Evolutionary conservation across 2,113 vertebrate genomes (phyloP).

Genomic region (Monopterus albus): DNA sequence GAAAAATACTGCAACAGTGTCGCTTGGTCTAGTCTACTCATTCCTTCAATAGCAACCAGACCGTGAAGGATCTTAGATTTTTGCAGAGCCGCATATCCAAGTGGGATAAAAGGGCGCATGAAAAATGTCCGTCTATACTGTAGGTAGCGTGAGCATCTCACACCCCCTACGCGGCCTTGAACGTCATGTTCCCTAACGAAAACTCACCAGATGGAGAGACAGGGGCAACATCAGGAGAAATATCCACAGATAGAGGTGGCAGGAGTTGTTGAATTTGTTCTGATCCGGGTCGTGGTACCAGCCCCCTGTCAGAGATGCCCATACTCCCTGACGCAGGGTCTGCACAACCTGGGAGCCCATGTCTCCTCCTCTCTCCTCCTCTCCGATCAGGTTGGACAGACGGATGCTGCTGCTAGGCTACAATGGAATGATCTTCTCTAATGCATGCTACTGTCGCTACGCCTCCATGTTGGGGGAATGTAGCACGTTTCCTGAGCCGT

Average conservation of each 20-base stretch:
- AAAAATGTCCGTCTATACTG: slow-evolving; percentile 4
- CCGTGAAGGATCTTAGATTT: slow-evolving; percentile 4
- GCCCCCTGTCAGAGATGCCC: slow-evolving; percentile 95
- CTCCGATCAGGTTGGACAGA: slow-evolving; percentile 70
- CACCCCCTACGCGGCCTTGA: slow-evolving; percentile 62
- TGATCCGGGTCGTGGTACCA: slow-evolving; percentile 98
- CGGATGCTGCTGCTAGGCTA: slow-evolving; percentile 75
- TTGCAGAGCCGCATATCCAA: background rate
- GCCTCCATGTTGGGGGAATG: slow-evolving; percentile 75
- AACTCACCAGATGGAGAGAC: slow-evolving; percentile 94
- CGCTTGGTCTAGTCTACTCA: slow-evolving; percentile 12
- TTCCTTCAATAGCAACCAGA: slow-evolving; percentile 17
- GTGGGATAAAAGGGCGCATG: background rate
- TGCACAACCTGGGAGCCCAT: slow-evolving; percentile 92
- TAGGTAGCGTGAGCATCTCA: slow-evolving; percentile 14
- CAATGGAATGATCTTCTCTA: slow-evolving; percentile 69
- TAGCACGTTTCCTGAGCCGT: slow-evolving; percentile 33
- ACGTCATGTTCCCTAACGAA: slow-evolving; percentile 41
- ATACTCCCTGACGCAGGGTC: slow-evolving; percentile 93
- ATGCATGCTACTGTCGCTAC: slow-evolving; percentile 63
- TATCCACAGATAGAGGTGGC: slow-evolving; percentile 96
- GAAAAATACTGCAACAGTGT: slow-evolving; percentile 80
- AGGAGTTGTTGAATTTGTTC: slow-evolving; percentile 95
- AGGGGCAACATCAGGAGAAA: slow-evolving; percentile 92
- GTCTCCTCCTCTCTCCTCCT: slow-evolving; percentile 65